A percentile compares a stretch with the other conserved stretches of the same genome.
These are phyloP conservation scores for Zoanthus gigantus DNA, from an alignment of 92 coral and sea anemone species.

Conservation along the genomic window DNA sequence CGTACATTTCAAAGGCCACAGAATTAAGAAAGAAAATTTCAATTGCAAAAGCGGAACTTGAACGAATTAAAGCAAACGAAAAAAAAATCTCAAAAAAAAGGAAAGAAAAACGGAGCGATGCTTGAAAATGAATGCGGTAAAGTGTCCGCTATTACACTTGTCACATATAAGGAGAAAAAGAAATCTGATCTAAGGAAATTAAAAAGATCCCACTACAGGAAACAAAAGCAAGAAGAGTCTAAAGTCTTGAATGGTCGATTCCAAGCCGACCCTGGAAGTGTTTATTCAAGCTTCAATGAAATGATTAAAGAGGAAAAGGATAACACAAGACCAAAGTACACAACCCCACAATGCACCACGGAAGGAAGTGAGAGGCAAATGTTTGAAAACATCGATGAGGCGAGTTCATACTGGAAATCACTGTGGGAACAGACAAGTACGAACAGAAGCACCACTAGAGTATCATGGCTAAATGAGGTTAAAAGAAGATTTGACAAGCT, in stretches of 20 bases:
- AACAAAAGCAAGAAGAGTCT: slow-evolving; percentile 20
- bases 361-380: slow-evolving; percentile 54
- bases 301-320: slow-evolving; percentile 19
- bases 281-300: neutral
- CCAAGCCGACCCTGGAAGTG: slow-evolving; percentile 26
- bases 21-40: slow-evolving; percentile 23
- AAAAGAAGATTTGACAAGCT: slow-evolving; percentile 21
- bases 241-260: slow-evolving; percentile 19
- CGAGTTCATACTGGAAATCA: slow-evolving; percentile 10
- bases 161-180: slow-evolving; percentile 9
- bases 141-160: slow-evolving; percentile 18
- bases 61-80: slow-evolving; percentile 13
- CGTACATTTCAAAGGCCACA: neutral
- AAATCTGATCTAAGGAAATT: slow-evolving; percentile 23
- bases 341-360: slow-evolving; percentile 26
- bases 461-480: neutral
- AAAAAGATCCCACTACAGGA: neutral
- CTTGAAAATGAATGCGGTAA: slow-evolving; percentile 7
- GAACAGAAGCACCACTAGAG: slow-evolving; percentile 4
- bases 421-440: slow-evolving; percentile 35
- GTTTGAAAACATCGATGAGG: slow-evolving; percentile 37
- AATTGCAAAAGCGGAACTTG: slow-evolving; percentile 18
- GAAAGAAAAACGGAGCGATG: slow-evolving; percentile 11
- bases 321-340: slow-evolving; percentile 23
- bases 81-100: slow-evolving; percentile 11